These are phyloP conservation scores for Griposia aprilina DNA, from an alignment of 2,888 invertebrate species.

Conservation along the genomic window DNA sequence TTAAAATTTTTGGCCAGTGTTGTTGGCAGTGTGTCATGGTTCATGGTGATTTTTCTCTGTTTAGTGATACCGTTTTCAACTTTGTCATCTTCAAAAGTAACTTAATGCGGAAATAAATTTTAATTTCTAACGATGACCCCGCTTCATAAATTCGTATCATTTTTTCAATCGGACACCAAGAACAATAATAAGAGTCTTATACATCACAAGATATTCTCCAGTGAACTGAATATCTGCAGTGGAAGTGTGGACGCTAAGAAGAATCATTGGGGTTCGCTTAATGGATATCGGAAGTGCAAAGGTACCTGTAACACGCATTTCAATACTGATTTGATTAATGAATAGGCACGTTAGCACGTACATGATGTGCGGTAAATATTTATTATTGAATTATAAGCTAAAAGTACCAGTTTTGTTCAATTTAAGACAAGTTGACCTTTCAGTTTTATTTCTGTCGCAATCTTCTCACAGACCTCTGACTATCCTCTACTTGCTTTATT, in stretches of 20 bases:
- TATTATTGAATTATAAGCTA: conserved; percentile 1
- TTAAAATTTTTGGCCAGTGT: conserved; percentile 45
- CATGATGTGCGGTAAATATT: conserved; percentile 1
- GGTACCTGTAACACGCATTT: conserved; percentile 71
- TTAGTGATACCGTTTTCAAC: conserved; percentile 34
- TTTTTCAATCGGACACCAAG: conserved; percentile 91
- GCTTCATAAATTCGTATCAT: conserved; percentile 91
- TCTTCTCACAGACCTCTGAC: not conserved
- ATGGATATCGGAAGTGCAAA: conserved; percentile 86
- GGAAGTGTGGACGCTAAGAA: conserved; percentile 86
- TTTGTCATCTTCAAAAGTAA: conserved; percentile 4
- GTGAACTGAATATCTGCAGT: conserved; percentile 89
- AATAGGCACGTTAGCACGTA: not conserved
- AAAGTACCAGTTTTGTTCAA: conserved; percentile 6
- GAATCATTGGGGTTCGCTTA: conserved; percentile 89
- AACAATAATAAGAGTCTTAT: conserved; percentile 84
- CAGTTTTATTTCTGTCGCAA: conserved; percentile 6
- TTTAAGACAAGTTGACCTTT: conserved; percentile 1
- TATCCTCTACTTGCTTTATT: not conserved
- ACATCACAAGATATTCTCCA: conserved; percentile 90
- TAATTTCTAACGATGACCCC: conserved; percentile 88
- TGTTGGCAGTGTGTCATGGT: conserved; percentile 53
- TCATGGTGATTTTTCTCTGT: conserved; percentile 48
- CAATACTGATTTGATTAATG: not conserved
- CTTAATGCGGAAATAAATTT: conserved; percentile 23